Conservation (phyloP, 2,113 vertebrate genomes). For the Ploceus nigricollis region DNA sequence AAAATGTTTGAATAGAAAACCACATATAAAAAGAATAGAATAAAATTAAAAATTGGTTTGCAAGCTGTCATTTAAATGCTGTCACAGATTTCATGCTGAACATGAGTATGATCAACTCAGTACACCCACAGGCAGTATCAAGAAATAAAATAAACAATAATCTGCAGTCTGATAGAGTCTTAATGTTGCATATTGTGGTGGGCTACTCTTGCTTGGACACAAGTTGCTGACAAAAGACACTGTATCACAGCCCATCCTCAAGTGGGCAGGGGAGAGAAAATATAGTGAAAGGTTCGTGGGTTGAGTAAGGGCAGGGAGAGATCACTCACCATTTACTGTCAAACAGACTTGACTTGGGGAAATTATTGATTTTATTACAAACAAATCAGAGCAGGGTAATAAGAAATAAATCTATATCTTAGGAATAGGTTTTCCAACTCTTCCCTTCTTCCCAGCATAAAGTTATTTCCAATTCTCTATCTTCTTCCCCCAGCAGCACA, state of each 20-base stretch:
- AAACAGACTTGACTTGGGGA: not conserved
- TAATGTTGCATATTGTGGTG: not conserved
- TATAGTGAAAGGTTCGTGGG: not conserved
- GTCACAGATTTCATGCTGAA: not conserved
- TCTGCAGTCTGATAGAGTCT: not conserved
- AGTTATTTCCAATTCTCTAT: not conserved
- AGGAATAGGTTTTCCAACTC: not conserved
- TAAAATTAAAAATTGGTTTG: not conserved
- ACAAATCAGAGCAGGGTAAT: not conserved
- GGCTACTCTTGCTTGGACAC: not conserved
- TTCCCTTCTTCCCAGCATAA: not conserved
- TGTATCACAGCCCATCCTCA: too few species aligned
- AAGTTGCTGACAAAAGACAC: not conserved
- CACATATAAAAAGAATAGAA: not conserved
- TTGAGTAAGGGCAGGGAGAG: not conserved
- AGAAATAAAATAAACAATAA: not conserved
- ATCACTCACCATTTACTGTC: not conserved
- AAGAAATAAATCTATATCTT: not conserved
- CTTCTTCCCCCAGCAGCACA: not conserved
- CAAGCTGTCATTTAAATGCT: not conserved
- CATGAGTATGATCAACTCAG: accelerated
- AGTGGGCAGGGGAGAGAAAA: not conserved
- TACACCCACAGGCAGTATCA: not conserved
- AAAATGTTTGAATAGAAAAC: not conserved
- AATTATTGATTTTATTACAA: not conserved